These are phyloP conservation scores for Cavia aperea DNA, from an alignment of 2,113 vertebrate species.

Conservation along the genomic window DNA sequence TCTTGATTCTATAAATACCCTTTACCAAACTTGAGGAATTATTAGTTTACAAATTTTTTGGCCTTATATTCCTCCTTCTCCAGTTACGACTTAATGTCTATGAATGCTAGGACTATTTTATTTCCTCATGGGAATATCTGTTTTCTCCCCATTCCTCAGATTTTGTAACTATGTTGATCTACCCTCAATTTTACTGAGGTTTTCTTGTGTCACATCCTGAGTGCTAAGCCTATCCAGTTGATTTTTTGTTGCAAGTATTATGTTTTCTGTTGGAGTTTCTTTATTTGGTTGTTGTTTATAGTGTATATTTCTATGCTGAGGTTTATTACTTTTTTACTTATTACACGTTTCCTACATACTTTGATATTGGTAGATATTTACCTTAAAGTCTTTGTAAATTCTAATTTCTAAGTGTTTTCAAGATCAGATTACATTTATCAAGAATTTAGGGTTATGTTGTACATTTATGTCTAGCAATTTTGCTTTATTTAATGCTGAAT, in stretches of 20 bases:
- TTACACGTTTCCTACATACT: slow-evolving; percentile 12
- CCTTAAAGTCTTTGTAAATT: neutral
- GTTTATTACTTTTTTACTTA: neutral
- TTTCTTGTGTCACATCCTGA: neutral
- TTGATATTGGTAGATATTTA: neutral
- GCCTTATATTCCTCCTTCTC: neutral
- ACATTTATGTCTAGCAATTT: neutral
- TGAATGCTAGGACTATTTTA: neutral
- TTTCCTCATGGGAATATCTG: neutral
- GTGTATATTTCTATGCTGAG: neutral
- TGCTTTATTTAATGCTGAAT: neutral
- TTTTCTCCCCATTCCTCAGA: neutral
- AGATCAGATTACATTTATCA: neutral
- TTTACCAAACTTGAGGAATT: neutral
- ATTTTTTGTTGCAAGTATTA: neutral
- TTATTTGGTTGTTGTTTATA: neutral
- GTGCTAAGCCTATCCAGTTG: neutral
- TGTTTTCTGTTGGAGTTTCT: neutral
- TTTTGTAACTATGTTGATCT: neutral
- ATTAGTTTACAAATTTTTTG: neutral
- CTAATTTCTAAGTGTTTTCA: neutral
- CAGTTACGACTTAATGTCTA: neutral
- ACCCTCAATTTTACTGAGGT: neutral
- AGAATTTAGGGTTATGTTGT: neutral
- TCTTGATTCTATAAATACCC: neutral